Evolutionary conservation across 1,140 invertebrate genomes (phyloP), one percentile per base, ranked within the genome.

Genomic region (Achroia grisella): DNA sequence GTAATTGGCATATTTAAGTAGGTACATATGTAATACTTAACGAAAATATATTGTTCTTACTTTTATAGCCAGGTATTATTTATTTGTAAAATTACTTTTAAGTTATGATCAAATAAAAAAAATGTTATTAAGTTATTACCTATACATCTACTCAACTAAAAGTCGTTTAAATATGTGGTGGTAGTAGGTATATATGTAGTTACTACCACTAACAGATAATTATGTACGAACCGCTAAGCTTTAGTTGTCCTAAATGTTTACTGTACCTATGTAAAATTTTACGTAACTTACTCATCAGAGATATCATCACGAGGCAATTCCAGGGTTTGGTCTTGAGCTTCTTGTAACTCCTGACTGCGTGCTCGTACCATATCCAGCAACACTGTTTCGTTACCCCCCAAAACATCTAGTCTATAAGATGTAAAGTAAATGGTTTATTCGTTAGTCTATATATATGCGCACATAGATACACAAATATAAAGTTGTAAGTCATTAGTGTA

Each of bases 301-400:
- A 44, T 15, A 9, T 65, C 52, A 11, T 71, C 57, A 37, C 41
- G 30, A 6, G 64, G 59, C 29, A 75, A 43, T 4, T 62, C 59
- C 1, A 71, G 50, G 0, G 73, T 60, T 31, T 66, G 52, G 11
- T 79, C 69, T 39, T 56, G 54, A 3, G 64, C 51, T 48, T 82
- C 63, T 37, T 66, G 48, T 13, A 64, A 13, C 48, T 77, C 75
- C 10, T 48, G 52, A 37, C 67, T 77, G 36, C 57, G 62, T 5
- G 62, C 67, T 32, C 79, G 67, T n/a, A 83, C 73, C 71, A 81
- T 76, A 30, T 76, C 52, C n/a, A 83, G 43, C 11, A 83, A 58
- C n/a, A 61, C 10, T 0, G 75, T 81, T 6, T 71, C 75, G 9
- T 63, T 59, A 0, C 57, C 56, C 8, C 58, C 62, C 31, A 61